A percentile compares a stretch with the other conserved stretches of the same genome.
phyloP scores from a whole-genome alignment of 2,888 invertebrate species.

The Diachrysia chrysitis region DNA sequence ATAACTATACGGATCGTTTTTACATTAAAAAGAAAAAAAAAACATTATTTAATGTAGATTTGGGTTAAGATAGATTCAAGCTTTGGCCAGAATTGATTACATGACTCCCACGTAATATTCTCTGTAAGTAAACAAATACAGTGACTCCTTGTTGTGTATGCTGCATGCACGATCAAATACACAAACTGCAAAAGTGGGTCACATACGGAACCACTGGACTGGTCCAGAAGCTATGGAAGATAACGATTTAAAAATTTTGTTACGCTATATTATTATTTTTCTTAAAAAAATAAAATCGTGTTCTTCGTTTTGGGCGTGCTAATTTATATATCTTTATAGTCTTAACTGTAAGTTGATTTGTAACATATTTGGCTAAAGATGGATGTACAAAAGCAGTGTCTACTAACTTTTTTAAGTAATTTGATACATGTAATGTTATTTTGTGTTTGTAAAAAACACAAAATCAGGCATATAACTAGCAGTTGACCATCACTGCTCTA shows the following conservation, averaged over 20 bases:
- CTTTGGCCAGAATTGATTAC: conserved; percentile 17
- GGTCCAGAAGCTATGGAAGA: background rate
- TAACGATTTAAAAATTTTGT: no score
- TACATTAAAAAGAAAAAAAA: background rate
- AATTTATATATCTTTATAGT: no score
- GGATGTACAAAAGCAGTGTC: no score
- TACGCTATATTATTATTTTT: no score
- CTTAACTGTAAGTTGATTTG: no score
- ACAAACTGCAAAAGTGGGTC: conserved; percentile 17
- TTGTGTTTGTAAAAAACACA: background rate
- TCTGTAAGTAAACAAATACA: conserved; percentile 40
- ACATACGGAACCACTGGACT: background rate
- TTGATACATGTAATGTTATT: no score
- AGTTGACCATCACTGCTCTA: background rate
- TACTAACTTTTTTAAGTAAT: no score
- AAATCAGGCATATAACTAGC: background rate
- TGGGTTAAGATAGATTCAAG: conserved; percentile 24
- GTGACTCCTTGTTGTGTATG: conserved; percentile 9
- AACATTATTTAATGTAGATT: background rate
- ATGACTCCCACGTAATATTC: conserved; percentile 24
- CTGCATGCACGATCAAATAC: background rate
- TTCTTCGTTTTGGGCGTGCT: no score
- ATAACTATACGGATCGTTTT: background rate
- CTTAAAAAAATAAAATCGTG: no score
- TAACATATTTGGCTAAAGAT: no score